These are phyloP conservation scores for Aplidium turbinatum DNA, from an alignment of 23 tunicate genomes.

Conservation along the genomic window DNA sequence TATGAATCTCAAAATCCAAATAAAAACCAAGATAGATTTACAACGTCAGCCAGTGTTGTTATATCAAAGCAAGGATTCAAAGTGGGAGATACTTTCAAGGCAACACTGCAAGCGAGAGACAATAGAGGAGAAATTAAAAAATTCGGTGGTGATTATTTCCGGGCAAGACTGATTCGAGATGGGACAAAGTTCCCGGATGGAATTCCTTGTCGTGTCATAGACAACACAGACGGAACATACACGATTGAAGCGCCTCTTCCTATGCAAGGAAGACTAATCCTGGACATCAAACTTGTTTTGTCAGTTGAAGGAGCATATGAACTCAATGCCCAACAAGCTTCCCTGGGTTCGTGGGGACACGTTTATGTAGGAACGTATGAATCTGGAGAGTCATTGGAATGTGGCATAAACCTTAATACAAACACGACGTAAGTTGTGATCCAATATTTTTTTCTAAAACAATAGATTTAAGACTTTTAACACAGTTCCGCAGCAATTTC, in stretches of 20 bases:
- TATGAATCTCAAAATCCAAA: too few species aligned
- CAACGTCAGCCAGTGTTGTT: too few species aligned
- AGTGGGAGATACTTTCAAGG: constrained; percentile 16
- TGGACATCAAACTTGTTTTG: constrained; percentile 29
- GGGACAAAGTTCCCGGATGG: constrained; percentile 22
- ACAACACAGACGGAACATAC: constrained; percentile 47
- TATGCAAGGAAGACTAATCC: constrained; percentile 1
- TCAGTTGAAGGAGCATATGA: constrained; percentile 31
- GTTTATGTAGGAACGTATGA: not conserved
- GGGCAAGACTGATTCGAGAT: constrained; percentile 17
- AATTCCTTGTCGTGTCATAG: constrained; percentile 32
- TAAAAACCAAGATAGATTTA: too few species aligned
- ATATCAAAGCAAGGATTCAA: not conserved
- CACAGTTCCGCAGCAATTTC: too few species aligned
- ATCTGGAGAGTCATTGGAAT: not conserved
- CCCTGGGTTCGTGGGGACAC: constrained; percentile 7
- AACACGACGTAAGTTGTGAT: constrained; percentile 3
- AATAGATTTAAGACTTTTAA: too few species aligned
- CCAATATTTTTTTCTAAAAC: not conserved
- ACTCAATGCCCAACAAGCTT: not conserved
- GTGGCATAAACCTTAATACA: constrained; percentile 4
- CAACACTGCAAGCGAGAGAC: not conserved
- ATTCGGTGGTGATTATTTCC: constrained; percentile 29
- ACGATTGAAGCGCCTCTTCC: constrained; percentile 30
- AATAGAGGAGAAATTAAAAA: not conserved